Evolutionary conservation across 1,140 invertebrate genomes (phyloP), one percentile per base, ranked within the genome.

Genomic region (Drosophila pectinifera): DNA sequence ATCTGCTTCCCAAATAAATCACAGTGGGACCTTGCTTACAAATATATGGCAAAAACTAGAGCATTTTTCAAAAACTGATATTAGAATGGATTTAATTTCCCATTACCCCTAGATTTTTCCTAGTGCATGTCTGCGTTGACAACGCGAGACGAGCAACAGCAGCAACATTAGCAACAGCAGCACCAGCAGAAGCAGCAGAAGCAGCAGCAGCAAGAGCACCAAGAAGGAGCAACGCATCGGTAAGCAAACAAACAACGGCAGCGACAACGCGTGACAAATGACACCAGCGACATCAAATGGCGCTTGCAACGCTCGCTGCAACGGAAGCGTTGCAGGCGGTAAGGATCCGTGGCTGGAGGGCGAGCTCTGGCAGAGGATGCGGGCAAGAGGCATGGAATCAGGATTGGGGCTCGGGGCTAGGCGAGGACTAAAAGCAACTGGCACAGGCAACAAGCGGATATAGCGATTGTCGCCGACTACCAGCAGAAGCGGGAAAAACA

Each of bases 261-360:
- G 70, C 59, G 55, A 41, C 75, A 82, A 64, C 67, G 73, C 85
- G 84, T 89, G 84, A 89, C 84, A 89, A 89, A 89, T 89, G 84
- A 89, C 84, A 84, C 80, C 69, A 85, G 68, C 63, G 84, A 84
- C 84, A 89, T 84, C 73, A 84, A 84, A 84, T 78, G 67, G 65
- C 41, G 56, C 74, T 70, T 70, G 73, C 62, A 48, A 54, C 54
- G 63, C 49, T 36, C 41, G 56, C 36, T 77, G 76, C 80, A 89
- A 80, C 80, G 84, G 80, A 84, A 89, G 63, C 57, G 31, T 20
- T 69, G 20, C 54, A 41, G 31, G 55, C 49, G 39, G 20, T 34
- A 31, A 28, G 28, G 41, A 26, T 38, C 18, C 58, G 20, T 31
- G 48, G 28, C 31, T 16, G 20, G 5, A 11, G n/a, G n/a, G n/a